Evolutionary conservation across 1,140 invertebrate species (phyloP).

Genomic region (Drosophila subobscura): DNA sequence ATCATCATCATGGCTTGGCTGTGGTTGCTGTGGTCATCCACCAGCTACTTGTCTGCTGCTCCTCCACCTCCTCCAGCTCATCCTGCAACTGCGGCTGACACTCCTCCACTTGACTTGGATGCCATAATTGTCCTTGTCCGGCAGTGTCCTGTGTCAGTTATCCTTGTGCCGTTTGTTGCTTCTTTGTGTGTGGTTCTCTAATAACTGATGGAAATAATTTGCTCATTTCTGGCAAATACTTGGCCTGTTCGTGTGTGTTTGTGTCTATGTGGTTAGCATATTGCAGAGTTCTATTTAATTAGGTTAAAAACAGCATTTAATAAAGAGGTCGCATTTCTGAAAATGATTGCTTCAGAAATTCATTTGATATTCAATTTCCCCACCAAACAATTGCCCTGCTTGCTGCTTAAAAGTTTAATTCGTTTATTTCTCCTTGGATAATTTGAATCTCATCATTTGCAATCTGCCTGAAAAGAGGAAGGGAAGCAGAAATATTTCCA

Average conservation of each 20-base stretch:
- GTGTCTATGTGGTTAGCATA: background rate
- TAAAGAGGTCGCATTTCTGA: background rate
- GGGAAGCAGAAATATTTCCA: constrained; percentile 30
- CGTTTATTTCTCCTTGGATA: constrained; percentile 2
- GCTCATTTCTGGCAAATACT: constrained; percentile 6
- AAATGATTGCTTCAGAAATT: background rate
- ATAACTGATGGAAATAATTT: constrained; percentile 29
- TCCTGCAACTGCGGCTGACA: too few species aligned
- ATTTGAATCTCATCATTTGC: constrained; percentile 41
- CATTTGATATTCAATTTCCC: background rate
- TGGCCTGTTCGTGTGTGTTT: too few species aligned
- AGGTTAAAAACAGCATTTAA: constrained; percentile 1
- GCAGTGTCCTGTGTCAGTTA: background rate
- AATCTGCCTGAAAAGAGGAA: constrained; percentile 28
- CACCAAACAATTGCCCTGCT: too few species aligned
- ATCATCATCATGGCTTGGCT: constrained; percentile 20
- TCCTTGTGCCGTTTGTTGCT: constrained; percentile 4
- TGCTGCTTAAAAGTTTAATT: too few species aligned
- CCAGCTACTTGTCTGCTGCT: constrained; percentile 3
- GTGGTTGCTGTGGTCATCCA: constrained; percentile 26
- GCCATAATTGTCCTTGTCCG: constrained; percentile 18
- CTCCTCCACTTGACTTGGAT: too few species aligned
- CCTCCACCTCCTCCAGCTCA: constrained; percentile 1
- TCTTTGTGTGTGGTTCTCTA: constrained; percentile 17
- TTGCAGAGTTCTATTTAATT: constrained; percentile 9